Evolutionary conservation across 1,140 invertebrate genomes (phyloP).

Genomic region (Cecropterus lyciades): DNA sequence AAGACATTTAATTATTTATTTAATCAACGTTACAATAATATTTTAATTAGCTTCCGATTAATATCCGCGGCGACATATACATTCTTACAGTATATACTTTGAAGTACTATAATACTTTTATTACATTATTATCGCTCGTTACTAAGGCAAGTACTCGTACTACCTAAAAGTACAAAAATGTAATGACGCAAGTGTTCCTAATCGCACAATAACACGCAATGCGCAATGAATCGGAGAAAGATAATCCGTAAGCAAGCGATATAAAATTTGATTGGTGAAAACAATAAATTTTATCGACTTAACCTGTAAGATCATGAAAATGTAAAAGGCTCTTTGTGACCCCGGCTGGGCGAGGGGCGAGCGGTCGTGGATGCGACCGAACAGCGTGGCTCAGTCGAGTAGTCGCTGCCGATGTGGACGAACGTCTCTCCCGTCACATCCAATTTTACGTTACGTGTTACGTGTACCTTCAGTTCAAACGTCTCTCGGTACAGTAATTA

Average conservation of each 20-base stretch:
- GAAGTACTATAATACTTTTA: no score
- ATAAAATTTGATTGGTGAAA: slow-evolving; percentile 38
- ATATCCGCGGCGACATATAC: no score
- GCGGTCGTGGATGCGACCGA: slow-evolving; percentile 49
- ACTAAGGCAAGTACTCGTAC: no score
- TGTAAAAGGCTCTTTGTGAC: slow-evolving; percentile 61
- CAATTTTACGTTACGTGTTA: slow-evolving; percentile 44
- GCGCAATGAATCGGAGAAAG: background rate
- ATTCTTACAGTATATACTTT: no score
- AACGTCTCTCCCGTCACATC: slow-evolving; percentile 38
- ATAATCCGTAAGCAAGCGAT: slow-evolving; percentile 9
- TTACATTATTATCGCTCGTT: no score
- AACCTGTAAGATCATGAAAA: slow-evolving; percentile 67
- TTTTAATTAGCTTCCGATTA: no score
- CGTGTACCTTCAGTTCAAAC: slow-evolving; percentile 21
- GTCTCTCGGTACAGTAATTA: slow-evolving; percentile 24
- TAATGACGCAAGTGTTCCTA: background rate
- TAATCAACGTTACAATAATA: no score
- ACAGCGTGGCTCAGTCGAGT: slow-evolving; percentile 57
- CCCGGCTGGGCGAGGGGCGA: slow-evolving; percentile 60
- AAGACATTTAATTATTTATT: no score
- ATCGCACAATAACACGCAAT: background rate
- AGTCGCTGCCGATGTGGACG: slow-evolving; percentile 35
- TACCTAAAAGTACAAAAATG: background rate
- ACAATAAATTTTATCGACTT: slow-evolving; percentile 59